A percentile compares a stretch with the other conserved stretches of the same genome.
These are phyloP conservation scores for Zootoca vivipara DNA, from an alignment of 2,113 vertebrate genomes.

Conservation along the genomic window DNA sequence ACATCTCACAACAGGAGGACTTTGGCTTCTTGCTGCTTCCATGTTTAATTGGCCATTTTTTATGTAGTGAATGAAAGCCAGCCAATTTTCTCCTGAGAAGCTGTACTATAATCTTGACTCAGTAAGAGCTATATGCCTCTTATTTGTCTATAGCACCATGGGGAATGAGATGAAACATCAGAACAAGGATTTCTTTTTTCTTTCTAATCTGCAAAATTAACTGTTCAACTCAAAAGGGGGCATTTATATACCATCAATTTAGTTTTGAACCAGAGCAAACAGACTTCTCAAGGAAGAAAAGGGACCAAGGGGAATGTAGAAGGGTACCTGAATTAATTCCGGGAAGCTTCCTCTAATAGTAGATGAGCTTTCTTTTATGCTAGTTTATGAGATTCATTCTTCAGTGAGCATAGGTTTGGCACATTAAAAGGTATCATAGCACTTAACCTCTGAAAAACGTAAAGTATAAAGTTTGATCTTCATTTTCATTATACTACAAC, in stretches of 20 bases:
- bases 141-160: conserved; percentile 49
- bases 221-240: conserved; percentile 63
- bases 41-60: conserved; percentile 65
- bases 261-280: conserved; percentile 54
- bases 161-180: conserved; percentile 61
- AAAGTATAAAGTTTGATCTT: conserved; percentile 25
- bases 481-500: conserved; percentile 25
- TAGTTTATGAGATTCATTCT: conserved; percentile 47
- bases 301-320: conserved; percentile 61
- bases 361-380: conserved; percentile 54
- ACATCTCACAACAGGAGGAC: conserved; percentile 42
- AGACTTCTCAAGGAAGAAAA: conserved; percentile 46
- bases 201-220: conserved; percentile 63
- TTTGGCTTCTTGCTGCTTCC: conserved; percentile 53
- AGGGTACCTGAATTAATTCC: conserved; percentile 64
- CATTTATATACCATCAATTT: conserved; percentile 68
- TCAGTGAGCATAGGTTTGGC: conserved; percentile 36
- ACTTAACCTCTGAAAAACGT: conserved; percentile 46
- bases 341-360: conserved; percentile 52
- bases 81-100: conserved; percentile 60
- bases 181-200: conserved; percentile 55
- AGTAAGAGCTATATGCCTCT: conserved; percentile 39
- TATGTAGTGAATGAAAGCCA: conserved; percentile 39
- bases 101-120: conserved; percentile 52
- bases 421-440: conserved; percentile 49